These are phyloP conservation scores for Vulpes lagopus DNA, from an alignment of 2,113 vertebrate genomes.

Conservation along the genomic window DNA sequence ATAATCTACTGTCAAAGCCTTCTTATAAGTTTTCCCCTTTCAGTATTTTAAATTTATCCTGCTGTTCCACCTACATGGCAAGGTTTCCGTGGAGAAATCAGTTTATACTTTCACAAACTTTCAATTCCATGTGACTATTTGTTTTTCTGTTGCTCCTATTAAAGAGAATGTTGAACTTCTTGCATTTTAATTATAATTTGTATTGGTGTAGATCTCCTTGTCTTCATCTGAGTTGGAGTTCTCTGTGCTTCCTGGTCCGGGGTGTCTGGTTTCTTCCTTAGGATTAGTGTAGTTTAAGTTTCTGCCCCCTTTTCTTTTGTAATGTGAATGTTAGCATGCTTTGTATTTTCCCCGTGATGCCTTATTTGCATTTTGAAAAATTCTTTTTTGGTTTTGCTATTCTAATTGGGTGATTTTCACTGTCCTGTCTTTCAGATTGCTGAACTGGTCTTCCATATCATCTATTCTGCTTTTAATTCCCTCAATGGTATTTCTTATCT, in stretches of 20 bases:
- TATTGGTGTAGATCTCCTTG: not conserved
- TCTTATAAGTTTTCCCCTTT: not conserved
- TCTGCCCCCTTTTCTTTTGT: not conserved
- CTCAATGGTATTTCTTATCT: not conserved
- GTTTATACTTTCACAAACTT: not conserved
- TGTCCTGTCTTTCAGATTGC: not conserved
- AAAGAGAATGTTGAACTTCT: not conserved
- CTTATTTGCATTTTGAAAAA: not conserved
- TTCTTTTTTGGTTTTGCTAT: not conserved
- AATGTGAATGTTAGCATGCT: not conserved
- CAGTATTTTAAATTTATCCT: not conserved
- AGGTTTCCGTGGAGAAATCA: not conserved
- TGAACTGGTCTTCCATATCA: not conserved
- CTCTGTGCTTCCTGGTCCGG: not conserved
- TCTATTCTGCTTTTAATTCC: not conserved
- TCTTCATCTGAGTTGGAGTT: not conserved
- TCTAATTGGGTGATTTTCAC: not conserved
- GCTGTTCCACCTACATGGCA: not conserved
- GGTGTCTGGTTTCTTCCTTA: not conserved
- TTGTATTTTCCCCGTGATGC: not conserved
- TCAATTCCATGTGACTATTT: not conserved
- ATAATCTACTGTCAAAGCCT: not conserved
- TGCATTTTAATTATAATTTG: not conserved
- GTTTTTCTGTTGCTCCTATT: not conserved
- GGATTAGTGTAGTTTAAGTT: not conserved